phyloP scores from a whole-genome alignment of 1,140 invertebrate species.

The Globodera ellingtonae region DNA sequence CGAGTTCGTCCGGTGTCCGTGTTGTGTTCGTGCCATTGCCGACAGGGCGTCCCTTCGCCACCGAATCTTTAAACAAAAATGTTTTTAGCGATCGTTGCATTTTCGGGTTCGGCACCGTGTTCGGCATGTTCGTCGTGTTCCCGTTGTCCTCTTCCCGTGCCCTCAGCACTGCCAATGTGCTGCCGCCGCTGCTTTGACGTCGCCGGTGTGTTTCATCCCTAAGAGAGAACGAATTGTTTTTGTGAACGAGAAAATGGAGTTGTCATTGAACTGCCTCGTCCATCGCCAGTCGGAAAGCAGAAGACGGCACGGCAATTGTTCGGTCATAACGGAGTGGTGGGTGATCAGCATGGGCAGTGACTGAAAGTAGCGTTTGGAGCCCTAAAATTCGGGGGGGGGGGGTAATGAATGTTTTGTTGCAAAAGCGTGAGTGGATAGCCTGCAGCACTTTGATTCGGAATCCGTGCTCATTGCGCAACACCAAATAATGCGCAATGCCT shows the following conservation, averaged over 20 bases:
- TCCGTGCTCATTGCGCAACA: constrained; percentile 36
- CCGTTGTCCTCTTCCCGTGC: not conserved
- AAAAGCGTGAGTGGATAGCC: not conserved
- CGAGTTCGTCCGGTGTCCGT: constrained; percentile 1
- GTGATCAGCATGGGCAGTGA: constrained; percentile 41
- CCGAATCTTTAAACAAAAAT: not conserved
- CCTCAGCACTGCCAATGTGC: constrained; percentile 12
- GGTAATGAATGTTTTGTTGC: not conserved
- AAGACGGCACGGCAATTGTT: constrained; percentile 37
- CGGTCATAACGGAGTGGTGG: constrained; percentile 33
- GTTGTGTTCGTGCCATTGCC: not conserved
- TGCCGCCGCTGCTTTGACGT: constrained; percentile 20
- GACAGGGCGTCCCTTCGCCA: constrained; percentile 16
- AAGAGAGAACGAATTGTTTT: not conserved
- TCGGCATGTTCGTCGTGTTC: not conserved
- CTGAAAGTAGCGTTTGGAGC: constrained; percentile 35
- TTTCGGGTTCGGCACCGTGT: not conserved
- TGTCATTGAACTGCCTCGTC: constrained; percentile 5
- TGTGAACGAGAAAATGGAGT: not conserved
- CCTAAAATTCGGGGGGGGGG: not conserved
- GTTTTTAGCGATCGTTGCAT: not conserved
- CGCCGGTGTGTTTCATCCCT: not conserved
- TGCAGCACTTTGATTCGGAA: constrained; percentile 32
- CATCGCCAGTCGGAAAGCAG: constrained; percentile 31
- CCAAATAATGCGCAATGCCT: constrained; percentile 39